phyloP scores from a whole-genome alignment of 2,797 vertebrate genomes.

The Vespertilio murinus region DNA sequence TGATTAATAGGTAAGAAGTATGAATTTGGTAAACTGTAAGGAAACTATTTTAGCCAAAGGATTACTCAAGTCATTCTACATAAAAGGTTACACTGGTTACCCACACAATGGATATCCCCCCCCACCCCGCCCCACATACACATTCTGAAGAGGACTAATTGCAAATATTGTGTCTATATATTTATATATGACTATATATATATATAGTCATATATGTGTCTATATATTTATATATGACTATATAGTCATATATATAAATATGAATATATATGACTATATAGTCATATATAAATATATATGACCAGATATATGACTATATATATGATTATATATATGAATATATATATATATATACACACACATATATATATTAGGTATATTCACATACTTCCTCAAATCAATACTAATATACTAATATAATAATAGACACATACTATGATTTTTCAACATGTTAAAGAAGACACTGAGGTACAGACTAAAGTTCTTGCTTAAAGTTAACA shows the following conservation, averaged over 20 bases:
- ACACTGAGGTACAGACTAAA: neutral
- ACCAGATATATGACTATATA: too few species aligned
- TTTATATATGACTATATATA: too few species aligned
- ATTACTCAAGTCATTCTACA: neutral
- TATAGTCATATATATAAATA: too few species aligned
- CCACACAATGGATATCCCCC: neutral
- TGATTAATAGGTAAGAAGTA: neutral
- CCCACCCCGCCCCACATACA: accelerated
- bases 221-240: too few species aligned
- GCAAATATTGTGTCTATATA: neutral
- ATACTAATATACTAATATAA: too few species aligned
- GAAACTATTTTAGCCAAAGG: neutral
- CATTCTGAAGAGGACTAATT: neutral
- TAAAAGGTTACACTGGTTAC: neutral
- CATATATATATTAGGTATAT: too few species aligned
- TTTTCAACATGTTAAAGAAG: neutral
- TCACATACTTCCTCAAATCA: neutral
- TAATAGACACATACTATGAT: neutral
- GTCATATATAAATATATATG: too few species aligned
- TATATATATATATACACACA: too few species aligned
- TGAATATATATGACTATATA: too few species aligned
- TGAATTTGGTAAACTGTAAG: neutral
- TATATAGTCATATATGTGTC: too few species aligned
- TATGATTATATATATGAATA: too few species aligned
- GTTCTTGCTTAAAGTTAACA: neutral